These are phyloP conservation scores for Andrena cerasifolii DNA, from an alignment of 1,140 invertebrate species.

Conservation along the genomic window DNA sequence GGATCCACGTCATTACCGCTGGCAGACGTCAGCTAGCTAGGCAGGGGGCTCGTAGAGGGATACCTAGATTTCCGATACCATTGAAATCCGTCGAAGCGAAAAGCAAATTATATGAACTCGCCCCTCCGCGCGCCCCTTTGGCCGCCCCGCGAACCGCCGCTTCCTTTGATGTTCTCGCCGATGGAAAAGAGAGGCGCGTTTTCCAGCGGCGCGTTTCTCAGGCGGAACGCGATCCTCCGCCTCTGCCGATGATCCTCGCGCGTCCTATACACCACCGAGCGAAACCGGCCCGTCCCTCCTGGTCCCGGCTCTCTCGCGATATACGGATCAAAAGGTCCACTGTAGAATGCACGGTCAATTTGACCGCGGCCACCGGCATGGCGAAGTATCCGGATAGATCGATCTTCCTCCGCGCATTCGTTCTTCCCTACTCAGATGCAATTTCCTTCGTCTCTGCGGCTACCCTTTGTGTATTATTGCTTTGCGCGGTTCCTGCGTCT, in stretches of 20 bases:
- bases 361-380: neutral
- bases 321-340: neutral
- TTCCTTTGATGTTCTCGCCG: slow-evolving; percentile 77
- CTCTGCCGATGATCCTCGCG: slow-evolving; percentile 44
- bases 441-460: neutral
- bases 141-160: slow-evolving; percentile 49
- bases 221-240: slow-evolving; percentile 31
- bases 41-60: slow-evolving; percentile 50
- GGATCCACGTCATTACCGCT: slow-evolving; percentile 74
- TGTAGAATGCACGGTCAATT: slow-evolving; percentile 5
- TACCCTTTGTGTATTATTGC: no score
- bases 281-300: neutral
- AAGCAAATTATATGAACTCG: slow-evolving; percentile 80
- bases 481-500: no score
- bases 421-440: neutral
- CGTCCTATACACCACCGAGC: slow-evolving; percentile 33
- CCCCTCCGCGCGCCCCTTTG: neutral
- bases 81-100: slow-evolving; percentile 80
- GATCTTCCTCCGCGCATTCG: neutral
- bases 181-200: slow-evolving; percentile 39
- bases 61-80: slow-evolving; percentile 79
- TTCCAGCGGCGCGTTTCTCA: slow-evolving; percentile 31
- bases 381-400: neutral
- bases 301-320: neutral
- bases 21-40: slow-evolving; percentile 46